Evolutionary conservation across 1,140 invertebrate species (phyloP).

Genomic region (Diachasma alloeum): DNA sequence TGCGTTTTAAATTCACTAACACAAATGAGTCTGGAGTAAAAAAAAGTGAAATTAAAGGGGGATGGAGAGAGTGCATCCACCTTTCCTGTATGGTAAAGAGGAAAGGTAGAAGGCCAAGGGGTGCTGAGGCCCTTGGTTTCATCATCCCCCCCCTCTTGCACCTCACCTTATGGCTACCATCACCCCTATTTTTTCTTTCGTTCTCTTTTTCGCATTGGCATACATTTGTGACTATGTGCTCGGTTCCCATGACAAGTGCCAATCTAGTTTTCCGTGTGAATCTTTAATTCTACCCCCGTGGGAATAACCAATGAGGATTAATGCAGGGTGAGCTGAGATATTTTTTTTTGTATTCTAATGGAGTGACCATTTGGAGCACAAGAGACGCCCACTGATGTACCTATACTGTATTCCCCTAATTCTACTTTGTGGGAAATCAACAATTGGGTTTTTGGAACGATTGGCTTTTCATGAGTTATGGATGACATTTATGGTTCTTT

Average conservation of each 20-base stretch:
- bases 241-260: slow-evolving; percentile 65
- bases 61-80: slow-evolving; percentile 4
- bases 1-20: not conserved
- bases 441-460: not conserved
- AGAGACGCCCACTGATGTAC: not conserved
- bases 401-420: not conserved
- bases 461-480: too few species aligned
- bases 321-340: not conserved
- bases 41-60: slow-evolving; percentile 15
- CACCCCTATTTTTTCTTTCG: slow-evolving; percentile 14
- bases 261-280: slow-evolving; percentile 58
- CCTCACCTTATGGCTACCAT: slow-evolving; percentile 32
- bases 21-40: not conserved
- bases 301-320: slow-evolving; percentile 13
- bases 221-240: slow-evolving; percentile 16
- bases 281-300: slow-evolving; percentile 55
- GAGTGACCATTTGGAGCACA: not conserved
- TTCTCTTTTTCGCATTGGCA: not conserved
- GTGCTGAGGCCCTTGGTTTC: slow-evolving; percentile 14
- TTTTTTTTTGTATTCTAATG: not conserved
- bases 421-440: not conserved
- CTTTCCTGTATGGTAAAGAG: not conserved
- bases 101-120: not conserved
- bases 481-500: too few species aligned
- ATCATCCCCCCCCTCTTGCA: slow-evolving; percentile 27